Conservation (phyloP, 2,113 vertebrate genomes). For the Ciconia maguari region DNA sequence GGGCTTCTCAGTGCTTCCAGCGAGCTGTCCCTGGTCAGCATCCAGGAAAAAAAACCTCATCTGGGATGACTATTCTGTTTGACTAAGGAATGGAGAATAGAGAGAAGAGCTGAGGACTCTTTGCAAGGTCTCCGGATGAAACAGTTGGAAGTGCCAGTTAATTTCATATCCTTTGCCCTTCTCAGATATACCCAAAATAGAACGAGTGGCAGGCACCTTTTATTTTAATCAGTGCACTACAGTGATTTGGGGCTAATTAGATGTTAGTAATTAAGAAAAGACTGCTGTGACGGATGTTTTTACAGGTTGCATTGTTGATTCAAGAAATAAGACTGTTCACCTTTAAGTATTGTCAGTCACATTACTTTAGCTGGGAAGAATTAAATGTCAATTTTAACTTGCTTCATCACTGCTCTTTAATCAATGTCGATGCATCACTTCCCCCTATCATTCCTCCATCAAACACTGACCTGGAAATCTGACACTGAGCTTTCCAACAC, state of each 20-base stretch:
- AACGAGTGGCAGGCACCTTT: conserved; percentile 9
- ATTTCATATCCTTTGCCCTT: neutral
- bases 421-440: conserved; percentile 71
- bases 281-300: conserved; percentile 35
- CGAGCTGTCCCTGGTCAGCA: neutral
- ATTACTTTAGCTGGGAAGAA: conserved; percentile 60
- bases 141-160: conserved; percentile 6
- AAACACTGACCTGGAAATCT: conserved; percentile 72
- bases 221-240: neutral
- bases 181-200: neutral
- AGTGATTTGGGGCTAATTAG: conserved; percentile 43
- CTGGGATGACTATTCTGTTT: neutral
- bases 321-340: conserved; percentile 46
- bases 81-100: neutral
- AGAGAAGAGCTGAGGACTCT: neutral
- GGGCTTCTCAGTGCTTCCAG: neutral
- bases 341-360: conserved; percentile 61
- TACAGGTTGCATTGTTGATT: conserved; percentile 54
- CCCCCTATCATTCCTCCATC: conserved; percentile 69
- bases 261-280: conserved; percentile 37
- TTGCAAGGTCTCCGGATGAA: neutral
- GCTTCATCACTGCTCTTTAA: conserved; percentile 78
- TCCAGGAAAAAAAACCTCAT: neutral
- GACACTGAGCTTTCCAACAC: conserved; percentile 70
- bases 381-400: conserved; percentile 76